phyloP scores from a whole-genome alignment of 2,888 invertebrate genomes.

The Biston stratarius region DNA sequence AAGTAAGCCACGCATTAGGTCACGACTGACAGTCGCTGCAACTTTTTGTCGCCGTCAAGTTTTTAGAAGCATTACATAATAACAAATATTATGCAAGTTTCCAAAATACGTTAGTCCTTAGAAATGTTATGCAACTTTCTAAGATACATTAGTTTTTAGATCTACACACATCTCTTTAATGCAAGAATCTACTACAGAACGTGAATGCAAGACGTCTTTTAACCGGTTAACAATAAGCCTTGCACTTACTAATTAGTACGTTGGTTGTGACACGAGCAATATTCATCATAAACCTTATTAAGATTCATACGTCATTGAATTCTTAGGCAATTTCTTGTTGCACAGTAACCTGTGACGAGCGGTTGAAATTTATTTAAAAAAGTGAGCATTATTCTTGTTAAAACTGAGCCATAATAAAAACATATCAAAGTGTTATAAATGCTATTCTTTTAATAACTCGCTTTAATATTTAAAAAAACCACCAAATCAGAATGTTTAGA shows the following conservation, averaged over 20 bases:
- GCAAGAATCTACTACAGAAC: conserved; percentile 17
- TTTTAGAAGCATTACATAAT: conserved; percentile 29
- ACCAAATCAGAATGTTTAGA: too few relatives aligned
- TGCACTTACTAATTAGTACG: conserved; percentile 15
- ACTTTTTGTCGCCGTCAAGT: conserved; percentile 10
- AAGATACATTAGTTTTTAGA: conserved; percentile 32
- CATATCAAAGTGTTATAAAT: too few relatives aligned
- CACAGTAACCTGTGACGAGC: too few relatives aligned
- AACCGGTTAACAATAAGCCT: conserved; percentile 26
- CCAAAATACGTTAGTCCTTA: conserved; percentile 27
- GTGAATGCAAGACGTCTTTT: conserved; percentile 20
- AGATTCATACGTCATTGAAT: too few relatives aligned
- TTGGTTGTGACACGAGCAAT: conserved; percentile 15
- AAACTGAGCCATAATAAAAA: too few relatives aligned
- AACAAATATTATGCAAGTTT: conserved; percentile 20
- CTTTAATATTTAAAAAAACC: too few relatives aligned
- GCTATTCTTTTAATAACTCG: too few relatives aligned
- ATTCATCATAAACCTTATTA: not conserved
- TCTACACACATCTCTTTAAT: conserved; percentile 28
- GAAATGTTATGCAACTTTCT: conserved; percentile 19
- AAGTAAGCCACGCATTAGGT: conserved; percentile 6
- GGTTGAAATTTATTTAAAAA: too few relatives aligned
- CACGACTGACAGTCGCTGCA: conserved; percentile 4
- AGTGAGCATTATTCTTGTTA: too few relatives aligned
- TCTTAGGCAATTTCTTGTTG: too few relatives aligned